A percentile compares a stretch with the other conserved stretches of the same genome.
These are phyloP conservation scores for Holacanthus passer DNA, from an alignment of 2,113 vertebrate species.

Conservation along the genomic window DNA sequence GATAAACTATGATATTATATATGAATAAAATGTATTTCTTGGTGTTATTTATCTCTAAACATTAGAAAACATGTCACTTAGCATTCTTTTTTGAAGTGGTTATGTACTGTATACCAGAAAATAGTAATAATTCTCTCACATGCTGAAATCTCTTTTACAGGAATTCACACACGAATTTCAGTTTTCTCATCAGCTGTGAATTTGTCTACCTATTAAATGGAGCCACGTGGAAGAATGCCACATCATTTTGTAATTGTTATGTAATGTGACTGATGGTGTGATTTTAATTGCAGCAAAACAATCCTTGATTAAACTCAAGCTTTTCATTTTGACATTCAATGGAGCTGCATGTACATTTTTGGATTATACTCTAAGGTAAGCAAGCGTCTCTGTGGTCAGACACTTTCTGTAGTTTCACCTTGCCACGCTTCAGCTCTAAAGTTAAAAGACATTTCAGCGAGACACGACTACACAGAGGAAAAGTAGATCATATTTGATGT, in stretches of 20 bases:
- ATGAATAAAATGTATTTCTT: neutral
- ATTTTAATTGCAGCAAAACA: neutral
- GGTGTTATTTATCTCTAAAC: neutral
- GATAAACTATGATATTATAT: neutral
- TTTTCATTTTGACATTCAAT: neutral
- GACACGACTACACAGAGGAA: neutral
- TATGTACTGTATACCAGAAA: neutral
- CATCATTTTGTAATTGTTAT: neutral
- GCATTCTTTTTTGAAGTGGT: neutral
- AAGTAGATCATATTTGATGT: constrained; percentile 16
- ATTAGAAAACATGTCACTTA: neutral
- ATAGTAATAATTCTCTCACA: neutral
- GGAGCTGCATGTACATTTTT: neutral
- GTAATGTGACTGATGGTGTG: neutral
- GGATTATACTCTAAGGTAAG: neutral
- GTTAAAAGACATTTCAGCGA: constrained; percentile 6
- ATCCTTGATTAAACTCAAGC: neutral
- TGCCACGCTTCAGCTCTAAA: constrained; percentile 16
- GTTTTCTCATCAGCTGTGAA: neutral
- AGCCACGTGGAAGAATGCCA: neutral
- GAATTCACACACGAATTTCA: neutral
- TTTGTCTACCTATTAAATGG: constrained; percentile 1
- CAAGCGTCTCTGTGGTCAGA: neutral
- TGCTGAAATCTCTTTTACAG: neutral
- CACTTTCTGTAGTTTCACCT: constrained; percentile 28